Evolutionary conservation across 1,140 invertebrate species (phyloP), one percentile per base, ranked within the genome.

Genomic region (Macrocentrus cingulum): DNA sequence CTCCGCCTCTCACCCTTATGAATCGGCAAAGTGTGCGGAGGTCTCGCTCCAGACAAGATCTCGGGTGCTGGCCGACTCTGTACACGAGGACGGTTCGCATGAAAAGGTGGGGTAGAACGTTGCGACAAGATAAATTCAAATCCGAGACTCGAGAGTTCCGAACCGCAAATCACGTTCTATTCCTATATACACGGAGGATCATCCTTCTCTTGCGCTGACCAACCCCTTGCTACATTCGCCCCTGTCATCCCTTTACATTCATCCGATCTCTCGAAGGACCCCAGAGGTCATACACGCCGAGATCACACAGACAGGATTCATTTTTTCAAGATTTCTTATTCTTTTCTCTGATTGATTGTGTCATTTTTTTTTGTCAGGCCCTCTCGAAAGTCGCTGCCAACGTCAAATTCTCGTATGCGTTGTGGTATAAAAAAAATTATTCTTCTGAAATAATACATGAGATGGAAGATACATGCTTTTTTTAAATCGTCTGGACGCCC

Each of bases 71-170:
- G 13, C 11, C 36, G 11, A 23, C n/a, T 13, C n/a, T n/a, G n/a
- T n/a, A 3, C 11, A 23, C 20, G 45, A 19, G 11, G 45, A 23
- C 1, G 6, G 22, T 48, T 23, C 45, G 45, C 45, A 25, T 9
- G 20, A 11, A 15, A 11, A 39, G 36, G 36, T 39, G 11, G 36
- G 36, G 37, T 20, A 18, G n/a, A 13, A 48, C 23, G 37, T 32
- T 29, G 62, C 60, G 64, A 67, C 66, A 70, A 72, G 70, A 74
- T 72, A 72, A 74, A 75, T 75, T 75, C 71, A 73, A 75, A 75
- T 75, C 72, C 71, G 59, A 58, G 66, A 70, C 65, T 67, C 66
- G 59, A 56, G 58, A 70, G 68, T 68, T 62, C 66, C 67, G 66
- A 68, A 69, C 69, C 69, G 69, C 72, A 74, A 74, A 74, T 74